A percentile compares a stretch with the other conserved stretches of the same genome.
These are phyloP conservation scores for Proteles cristata DNA, from an alignment of 2,113 vertebrate genomes.

Conservation along the genomic window DNA sequence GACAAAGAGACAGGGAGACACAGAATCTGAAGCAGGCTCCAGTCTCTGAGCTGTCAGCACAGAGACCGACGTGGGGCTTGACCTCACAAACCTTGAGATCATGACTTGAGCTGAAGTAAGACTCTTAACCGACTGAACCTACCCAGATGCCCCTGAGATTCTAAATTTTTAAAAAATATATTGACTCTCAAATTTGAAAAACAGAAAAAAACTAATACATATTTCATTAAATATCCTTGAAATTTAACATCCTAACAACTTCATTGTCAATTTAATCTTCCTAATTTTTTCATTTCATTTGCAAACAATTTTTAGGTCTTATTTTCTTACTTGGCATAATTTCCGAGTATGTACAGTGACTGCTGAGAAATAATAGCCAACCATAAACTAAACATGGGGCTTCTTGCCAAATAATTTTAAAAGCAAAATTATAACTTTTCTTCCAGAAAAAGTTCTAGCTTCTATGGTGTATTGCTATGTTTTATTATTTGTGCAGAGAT, in stretches of 20 bases:
- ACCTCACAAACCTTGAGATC: too few species aligned
- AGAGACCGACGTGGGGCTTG: too few species aligned
- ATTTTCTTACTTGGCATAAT: neutral
- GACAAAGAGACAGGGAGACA: too few species aligned
- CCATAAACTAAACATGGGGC: neutral
- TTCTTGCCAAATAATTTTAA: constrained; percentile 2
- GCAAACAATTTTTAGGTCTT: neutral
- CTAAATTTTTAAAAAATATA: neutral
- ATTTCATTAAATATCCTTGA: constrained; percentile 6
- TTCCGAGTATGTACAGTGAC: neutral
- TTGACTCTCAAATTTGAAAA: neutral
- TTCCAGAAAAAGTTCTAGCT: neutral
- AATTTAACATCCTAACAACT: neutral
- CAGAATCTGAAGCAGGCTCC: too few species aligned
- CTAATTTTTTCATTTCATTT: constrained; percentile 20
- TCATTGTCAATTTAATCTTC: neutral
- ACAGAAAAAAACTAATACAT: neutral
- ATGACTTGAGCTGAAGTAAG: too few species aligned
- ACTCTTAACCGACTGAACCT: too few species aligned
- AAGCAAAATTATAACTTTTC: neutral
- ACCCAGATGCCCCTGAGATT: neutral
- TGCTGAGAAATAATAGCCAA: neutral
- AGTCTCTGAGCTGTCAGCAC: too few species aligned
- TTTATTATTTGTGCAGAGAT: neutral
- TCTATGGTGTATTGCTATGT: neutral